phyloP scores from a whole-genome alignment of 2,113 vertebrate species.

The Myotis yumanensis region DNA sequence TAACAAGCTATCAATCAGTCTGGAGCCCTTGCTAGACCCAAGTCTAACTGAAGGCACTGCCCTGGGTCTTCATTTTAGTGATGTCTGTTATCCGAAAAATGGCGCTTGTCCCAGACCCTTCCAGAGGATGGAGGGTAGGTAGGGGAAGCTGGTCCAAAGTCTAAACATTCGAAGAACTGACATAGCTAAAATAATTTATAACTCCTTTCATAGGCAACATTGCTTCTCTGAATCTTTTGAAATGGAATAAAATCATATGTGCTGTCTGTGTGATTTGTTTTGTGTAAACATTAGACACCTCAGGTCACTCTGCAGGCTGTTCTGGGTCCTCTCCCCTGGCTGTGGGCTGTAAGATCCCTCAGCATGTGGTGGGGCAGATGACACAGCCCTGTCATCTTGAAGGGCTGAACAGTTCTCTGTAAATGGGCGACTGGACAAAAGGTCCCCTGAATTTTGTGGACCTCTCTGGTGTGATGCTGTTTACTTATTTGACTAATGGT shows the following conservation, averaged over 20 bases:
- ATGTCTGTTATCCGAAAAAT: background rate
- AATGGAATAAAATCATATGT: background rate
- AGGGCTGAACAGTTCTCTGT: background rate
- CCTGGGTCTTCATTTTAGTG: background rate
- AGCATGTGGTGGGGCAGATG: background rate
- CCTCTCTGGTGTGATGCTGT: background rate
- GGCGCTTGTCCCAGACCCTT: background rate
- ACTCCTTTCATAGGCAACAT: background rate
- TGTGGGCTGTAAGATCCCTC: background rate
- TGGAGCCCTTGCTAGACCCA: background rate
- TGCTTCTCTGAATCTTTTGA: background rate
- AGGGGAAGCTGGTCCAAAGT: background rate
- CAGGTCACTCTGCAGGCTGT: background rate
- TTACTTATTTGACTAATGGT: constrained; percentile 34
- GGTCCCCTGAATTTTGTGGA: background rate
- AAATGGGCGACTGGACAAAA: background rate
- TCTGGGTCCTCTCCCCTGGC: background rate
- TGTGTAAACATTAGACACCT: background rate
- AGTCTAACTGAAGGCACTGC: background rate
- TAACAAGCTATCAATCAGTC: background rate
- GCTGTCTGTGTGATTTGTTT: background rate
- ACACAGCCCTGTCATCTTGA: background rate
- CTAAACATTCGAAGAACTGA: background rate
- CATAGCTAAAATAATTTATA: background rate
- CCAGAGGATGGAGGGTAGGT: background rate